Base-by-base conservation (phyloP, 2,797 vertebrate species). In the Pampus argenteus region DNA sequence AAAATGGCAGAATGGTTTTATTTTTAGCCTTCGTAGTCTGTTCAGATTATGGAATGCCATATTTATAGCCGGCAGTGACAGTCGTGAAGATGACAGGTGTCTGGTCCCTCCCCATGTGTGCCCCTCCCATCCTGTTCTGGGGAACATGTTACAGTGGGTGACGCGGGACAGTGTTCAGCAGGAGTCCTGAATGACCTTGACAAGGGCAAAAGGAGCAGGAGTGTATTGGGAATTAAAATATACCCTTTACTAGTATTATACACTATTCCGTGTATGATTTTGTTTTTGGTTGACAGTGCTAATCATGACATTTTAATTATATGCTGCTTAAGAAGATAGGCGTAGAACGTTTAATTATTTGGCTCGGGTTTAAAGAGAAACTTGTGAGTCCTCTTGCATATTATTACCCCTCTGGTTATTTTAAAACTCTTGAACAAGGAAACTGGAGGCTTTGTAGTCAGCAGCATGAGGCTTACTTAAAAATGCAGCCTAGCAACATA, bases 61-160 rank as follows among this genome's bases (percentile, higher is more conserved):
- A 95, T 94, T 94, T 93, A 93, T 95, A 95, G 90, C 62, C 86
- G 77, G 52, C 80, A 88, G 56, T 92, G 91, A 92, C 93, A 92
- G 82, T 92, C 81, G 67, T 82, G 78, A 84, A 86, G 87, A 90
- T 93, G 93, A 94, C 93, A 93, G 92, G 93, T 95, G 94, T 92
- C 90, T 82, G 71, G 66, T 82, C 66, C 74, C 56, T 47, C 76
- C 76, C 70, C 54, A 1, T 50, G 57, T 52, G 25, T 13, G 40
- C 79, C 76, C 78, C 65, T 64, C 76, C 71, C 60, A 18, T 71
- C 73, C 47, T 55, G 71, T 69, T 78, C 61, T 22, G 26, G 73
- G 82, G 68, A 84, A 68, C 87, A 81, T 73, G 77, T 54, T 77
- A 56, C 85, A 60, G 74, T 65, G 61, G 66, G 38, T 88, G 88